Base-by-base conservation (phyloP, 2,797 vertebrate species). In the Emys orbicularis region DNA sequence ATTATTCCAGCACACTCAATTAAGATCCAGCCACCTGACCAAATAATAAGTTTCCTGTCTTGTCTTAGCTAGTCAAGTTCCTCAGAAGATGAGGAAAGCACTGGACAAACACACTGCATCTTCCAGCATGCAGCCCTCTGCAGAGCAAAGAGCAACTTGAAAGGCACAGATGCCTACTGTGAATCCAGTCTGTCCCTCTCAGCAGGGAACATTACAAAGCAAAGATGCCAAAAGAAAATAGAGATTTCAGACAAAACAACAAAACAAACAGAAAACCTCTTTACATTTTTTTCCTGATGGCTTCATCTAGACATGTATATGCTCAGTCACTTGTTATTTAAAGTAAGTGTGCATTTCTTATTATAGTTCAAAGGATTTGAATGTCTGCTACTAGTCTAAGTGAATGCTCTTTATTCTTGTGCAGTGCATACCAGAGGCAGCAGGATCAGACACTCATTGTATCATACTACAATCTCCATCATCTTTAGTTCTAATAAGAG, bases 131-230 rank as follows among this genome's bases (percentile, higher is more conserved):
- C 19, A 92, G 86, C 31, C 23, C 88, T 94, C 72, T 77, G 83
- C 52, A 94, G 96, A 94, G 93, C 83, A 94, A 95, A 96, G 89
- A 96, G 79, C 74, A 95, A 92, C 84, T 92, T 82, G 94, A 94
- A 95, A 97, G 27, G 59, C 85, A 90, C 94, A 96, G 92, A 93
- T 87, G 76, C 79, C 87, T 59, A 94, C 92, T 95, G 95, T 86
- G 96, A 81, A 91, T 96, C 88, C 94, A 97, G 95, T 94, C 93
- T 97, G 95, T 96, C 94, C 92, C 87, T 93, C 90, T 96, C 90
- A 94, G 88, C 88, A 95, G 95, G 83, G 86, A 92, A 83, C 90
- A 91, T 88, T 90, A 85, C 65, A 95, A 3, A 44, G 93, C 34
- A 83, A 94, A 96, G 86, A 87, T 21, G 34, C 12, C 87, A 52